Base-by-base conservation (phyloP, 2,888 invertebrate species). In the Ischnura elegans region DNA sequence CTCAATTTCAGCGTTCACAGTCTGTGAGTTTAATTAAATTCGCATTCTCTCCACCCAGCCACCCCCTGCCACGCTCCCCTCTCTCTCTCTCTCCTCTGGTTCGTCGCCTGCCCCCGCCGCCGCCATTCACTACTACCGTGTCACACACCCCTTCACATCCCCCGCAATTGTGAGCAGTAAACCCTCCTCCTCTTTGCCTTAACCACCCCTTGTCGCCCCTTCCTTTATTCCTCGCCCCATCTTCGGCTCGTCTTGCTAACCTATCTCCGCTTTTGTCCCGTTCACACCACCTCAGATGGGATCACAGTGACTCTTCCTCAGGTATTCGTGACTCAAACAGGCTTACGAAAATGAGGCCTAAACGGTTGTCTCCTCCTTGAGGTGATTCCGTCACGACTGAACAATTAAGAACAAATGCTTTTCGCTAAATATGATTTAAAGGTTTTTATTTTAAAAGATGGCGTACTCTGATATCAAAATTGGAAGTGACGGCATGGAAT, bases 1-100 rank as follows among this genome's bases (percentile, higher is more conserved):
- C 90, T 90, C 90, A 90, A 90, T 90, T 90, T 90, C 90, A 90
- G 90, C 43, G 90, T 90, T 90, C 90, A 66, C 61, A 90, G 90
- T 90, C 61, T 90, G 90, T 90, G 90, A 90, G 90, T 90, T 90
- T 90, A 90, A 90, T 90, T 90, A 90, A 90, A 90, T 90, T 90
- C 90, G 90, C 61, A 76, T 76, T 76, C 76, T 76, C 76, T 76
- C 36, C 76, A 76, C 61, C 61, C 90, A 21, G n/a, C 19, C 86
- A 13, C 86, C n/a, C 21, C n/a, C 21, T 3, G 4, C 45, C 45
- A 25, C 46, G 19, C n/a, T 45, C 16, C 85, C 76, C 4, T 2
- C 5, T 84, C 46, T 5, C n/a, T 46, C 16, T 6, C 36, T 76
- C 76, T 36, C 61, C 61, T 13, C 51, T 51, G 51, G 2, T 13